A percentile compares a stretch with the other conserved stretches of the same genome.
Evolutionary conservation across 2,888 invertebrate genomes (phyloP).

Genomic region (Cosmorhoe ocellata): DNA sequence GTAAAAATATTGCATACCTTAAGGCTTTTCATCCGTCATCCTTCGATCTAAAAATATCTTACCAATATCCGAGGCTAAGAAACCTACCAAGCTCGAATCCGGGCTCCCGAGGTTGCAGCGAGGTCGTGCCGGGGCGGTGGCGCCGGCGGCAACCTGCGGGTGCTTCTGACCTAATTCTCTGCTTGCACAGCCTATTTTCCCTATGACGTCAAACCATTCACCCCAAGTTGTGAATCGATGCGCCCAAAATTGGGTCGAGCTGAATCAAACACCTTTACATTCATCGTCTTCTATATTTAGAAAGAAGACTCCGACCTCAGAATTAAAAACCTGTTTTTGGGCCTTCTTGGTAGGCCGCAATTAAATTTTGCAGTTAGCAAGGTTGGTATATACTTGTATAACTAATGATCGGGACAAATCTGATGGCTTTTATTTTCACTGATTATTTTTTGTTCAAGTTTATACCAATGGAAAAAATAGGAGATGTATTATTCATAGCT

Average conservation of each 20-base stretch:
- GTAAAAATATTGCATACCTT: not conserved
- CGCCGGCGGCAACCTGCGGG: constrained; percentile 41
- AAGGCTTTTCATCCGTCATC: constrained; percentile 34
- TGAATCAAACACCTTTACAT: constrained; percentile 72
- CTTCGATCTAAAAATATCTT: constrained; percentile 49
- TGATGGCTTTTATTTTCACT: too few species aligned
- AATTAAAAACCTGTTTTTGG: constrained; percentile 55
- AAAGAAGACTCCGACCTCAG: constrained; percentile 47
- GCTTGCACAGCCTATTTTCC: constrained; percentile 70
- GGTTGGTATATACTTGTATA: not conserved
- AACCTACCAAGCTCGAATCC: constrained; percentile 15
- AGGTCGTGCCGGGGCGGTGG: constrained; percentile 33
- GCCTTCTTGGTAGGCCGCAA: constrained; percentile 46
- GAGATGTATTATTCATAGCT: too few species aligned
- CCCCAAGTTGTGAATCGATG: constrained; percentile 74
- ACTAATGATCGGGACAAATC: not conserved
- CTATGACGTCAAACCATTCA: constrained; percentile 79
- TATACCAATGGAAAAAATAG: too few species aligned
- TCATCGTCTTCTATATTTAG: constrained; percentile 71
- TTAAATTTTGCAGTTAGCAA: constrained; percentile 1
- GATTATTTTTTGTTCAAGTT: too few species aligned
- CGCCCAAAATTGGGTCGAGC: constrained; percentile 68
- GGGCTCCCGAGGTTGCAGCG: constrained; percentile 39
- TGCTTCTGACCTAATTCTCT: constrained; percentile 63
- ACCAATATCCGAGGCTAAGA: constrained; percentile 35